Base-by-base conservation (phyloP, 2,888 invertebrate genomes). In the Arrhopalites spinosus region DNA sequence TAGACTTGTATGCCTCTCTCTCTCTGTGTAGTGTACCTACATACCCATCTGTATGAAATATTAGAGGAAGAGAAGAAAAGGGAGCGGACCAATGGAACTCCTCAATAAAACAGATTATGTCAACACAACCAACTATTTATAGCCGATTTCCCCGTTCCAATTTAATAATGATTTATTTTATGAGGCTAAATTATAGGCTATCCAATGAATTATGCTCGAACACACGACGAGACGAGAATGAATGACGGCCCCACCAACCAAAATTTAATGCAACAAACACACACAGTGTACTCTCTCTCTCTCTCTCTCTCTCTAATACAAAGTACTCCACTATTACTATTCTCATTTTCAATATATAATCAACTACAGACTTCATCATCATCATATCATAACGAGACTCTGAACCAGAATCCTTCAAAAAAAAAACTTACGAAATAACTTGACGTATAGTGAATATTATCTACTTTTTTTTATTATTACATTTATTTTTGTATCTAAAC, bases 81-180 rank as follows among this genome's bases (percentile, higher is more conserved):
- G 79, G 78, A 78, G 77, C 75, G 81, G 77, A 80, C 78, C 77
- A 81, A 77, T 79, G 78, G 77, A 77, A 77, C 79, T 78, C 78
- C 75, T 79, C 82, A 82, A 81, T 81, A 81, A 81, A 81, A 78
- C 79, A 79, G 79, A 81, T 81, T 81, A 81, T 81, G 82, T 82
- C 82, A 82, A 82, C 82, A 82, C 79, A 77, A 70, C 80, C 78
- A 79, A 79, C 81, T 82, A 82, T 82, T 82, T 81, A 82, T 82
- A 82, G 82, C 78, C 80, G 81, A 81, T 82, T 82, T 79, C 78
- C 79, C 78, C 78, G 78, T 80, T 81, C 82, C 82, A 81, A 81
- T 81, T 81, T 82, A 81, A 81, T 82, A 82, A 82, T 82, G 82
- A 82, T 82, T 82, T 82, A 82, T 82, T 82, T 82, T 82, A 82